Conservation (phyloP, 2,113 vertebrate genomes). For the Carassius carassius region DNA sequence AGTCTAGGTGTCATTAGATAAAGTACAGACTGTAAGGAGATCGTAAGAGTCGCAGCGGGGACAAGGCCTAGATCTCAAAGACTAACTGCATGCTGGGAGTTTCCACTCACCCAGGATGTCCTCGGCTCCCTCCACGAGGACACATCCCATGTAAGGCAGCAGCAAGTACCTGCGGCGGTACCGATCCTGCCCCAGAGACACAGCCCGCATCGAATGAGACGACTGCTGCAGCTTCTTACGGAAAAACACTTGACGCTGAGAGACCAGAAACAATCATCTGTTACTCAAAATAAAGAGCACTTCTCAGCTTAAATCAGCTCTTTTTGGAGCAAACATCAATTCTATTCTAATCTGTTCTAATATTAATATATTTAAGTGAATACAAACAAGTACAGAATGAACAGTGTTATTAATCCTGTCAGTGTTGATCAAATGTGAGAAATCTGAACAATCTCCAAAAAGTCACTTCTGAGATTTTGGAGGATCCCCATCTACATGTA, state of each 20-base stretch:
- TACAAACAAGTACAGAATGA: background rate
- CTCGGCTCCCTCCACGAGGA: constrained; percentile 90
- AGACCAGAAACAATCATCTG: accelerated
- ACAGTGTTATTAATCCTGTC: no score
- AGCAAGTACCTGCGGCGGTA: constrained; percentile 90
- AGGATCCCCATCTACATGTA: no score
- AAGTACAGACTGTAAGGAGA: background rate
- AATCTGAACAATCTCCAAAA: background rate
- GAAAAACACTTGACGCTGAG: constrained; percentile 91
- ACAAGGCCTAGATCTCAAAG: background rate
- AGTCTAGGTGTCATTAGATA: background rate
- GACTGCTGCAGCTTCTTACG: constrained; percentile 92
- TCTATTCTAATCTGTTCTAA: background rate
- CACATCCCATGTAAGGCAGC: constrained; percentile 87
- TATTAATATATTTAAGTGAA: background rate
- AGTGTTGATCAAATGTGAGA: no score
- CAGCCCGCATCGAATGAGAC: constrained; percentile 86
- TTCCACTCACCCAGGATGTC: constrained; percentile 78
- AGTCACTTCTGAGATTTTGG: background rate
- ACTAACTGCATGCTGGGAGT: background rate
- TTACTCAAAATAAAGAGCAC: no score
- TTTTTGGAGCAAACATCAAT: background rate
- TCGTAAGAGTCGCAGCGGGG: background rate
- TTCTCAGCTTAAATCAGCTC: background rate
- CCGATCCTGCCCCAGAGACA: constrained; percentile 90